Evolutionary conservation across 2,888 invertebrate genomes (phyloP).

Genomic region (Physocephala rufipes): DNA sequence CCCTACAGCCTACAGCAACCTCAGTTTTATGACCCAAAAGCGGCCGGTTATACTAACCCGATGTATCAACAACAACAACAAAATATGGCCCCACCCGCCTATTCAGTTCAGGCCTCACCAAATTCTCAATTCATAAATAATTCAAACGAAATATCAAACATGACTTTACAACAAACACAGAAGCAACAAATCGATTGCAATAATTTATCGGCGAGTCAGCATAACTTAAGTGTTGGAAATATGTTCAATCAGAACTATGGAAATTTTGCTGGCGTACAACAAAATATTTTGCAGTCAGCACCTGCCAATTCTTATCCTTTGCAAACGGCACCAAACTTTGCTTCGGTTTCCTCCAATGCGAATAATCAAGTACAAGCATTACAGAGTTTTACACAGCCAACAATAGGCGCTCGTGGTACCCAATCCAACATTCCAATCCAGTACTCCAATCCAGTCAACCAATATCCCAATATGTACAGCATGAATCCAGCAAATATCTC

Average conservation of each 20-base stretch:
- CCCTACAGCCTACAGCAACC: constrained; percentile 59
- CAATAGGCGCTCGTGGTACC: background rate
- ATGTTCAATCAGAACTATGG: constrained; percentile 43
- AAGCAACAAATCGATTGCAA: constrained; percentile 18
- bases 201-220: constrained; percentile 35
- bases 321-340: background rate
- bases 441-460: constrained; percentile 3
- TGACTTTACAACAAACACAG: constrained; percentile 45
- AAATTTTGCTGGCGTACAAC: constrained; percentile 29
- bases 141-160: constrained; percentile 52
- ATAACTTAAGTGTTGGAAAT: constrained; percentile 1
- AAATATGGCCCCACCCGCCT: constrained; percentile 61
- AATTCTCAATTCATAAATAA: constrained; percentile 53
- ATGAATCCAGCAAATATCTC: constrained; percentile 39
- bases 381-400: background rate
- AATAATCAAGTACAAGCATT: background rate
- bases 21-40: constrained; percentile 58
- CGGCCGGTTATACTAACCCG: constrained; percentile 61
- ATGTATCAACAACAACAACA: constrained; percentile 62
- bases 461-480: constrained; percentile 34
- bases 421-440: constrained; percentile 6
- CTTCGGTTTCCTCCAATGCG: background rate
- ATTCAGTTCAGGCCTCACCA: constrained; percentile 57
- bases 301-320: constrained; percentile 44
- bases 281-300: constrained; percentile 33